Base-by-base conservation (phyloP, 2,888 invertebrate species). In the Plebejus anna region DNA sequence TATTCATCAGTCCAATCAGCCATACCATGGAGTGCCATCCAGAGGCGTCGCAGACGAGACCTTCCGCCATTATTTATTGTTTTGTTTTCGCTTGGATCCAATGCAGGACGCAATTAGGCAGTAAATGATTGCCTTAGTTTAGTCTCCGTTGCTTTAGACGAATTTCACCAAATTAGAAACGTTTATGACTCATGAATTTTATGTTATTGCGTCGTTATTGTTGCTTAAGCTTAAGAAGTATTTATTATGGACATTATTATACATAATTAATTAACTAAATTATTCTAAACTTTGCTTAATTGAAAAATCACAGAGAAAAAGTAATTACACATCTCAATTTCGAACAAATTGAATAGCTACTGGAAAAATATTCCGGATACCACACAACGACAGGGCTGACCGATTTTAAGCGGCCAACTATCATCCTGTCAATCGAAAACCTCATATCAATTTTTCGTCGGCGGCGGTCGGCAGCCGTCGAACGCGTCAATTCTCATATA, bases 1-100 rank as follows among this genome's bases (percentile, higher is more conserved):
- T 92, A 93, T 93, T 92, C 92, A 93, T 89, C 84, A 84, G 83
- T 88, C 90, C 92, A 91, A 92, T 92, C 92, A 90, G 88, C 88
- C 86, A 83, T 82, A 86, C 88, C 89, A 83, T 87, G 80, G 85
- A 91, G 90, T 87, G 88, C 85, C 86, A 87, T 91, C 87, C 84
- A 87, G 85, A 90, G 92, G 92, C 91, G 93, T 89, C 86, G 84
- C 85, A 81, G 85, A 83, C 86, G 84, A 85, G 88, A 87, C 86
- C 82, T 83, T 77, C 77, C 79, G 78, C 78, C 78, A 79, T 80
- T 80, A 77, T 79, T 79, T 79, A 77, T 78, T 79, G 78, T 78
- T 81, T 79, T 79, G 78, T 78, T 78, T 78, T 55, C 55, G 16
- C 71, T 42, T 38, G n/a, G 22, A 13, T 79, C 77, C 77, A 78